Evolutionary conservation across 2,113 vertebrate species (phyloP).

Genomic region (Hippoglossus stenolepis): DNA sequence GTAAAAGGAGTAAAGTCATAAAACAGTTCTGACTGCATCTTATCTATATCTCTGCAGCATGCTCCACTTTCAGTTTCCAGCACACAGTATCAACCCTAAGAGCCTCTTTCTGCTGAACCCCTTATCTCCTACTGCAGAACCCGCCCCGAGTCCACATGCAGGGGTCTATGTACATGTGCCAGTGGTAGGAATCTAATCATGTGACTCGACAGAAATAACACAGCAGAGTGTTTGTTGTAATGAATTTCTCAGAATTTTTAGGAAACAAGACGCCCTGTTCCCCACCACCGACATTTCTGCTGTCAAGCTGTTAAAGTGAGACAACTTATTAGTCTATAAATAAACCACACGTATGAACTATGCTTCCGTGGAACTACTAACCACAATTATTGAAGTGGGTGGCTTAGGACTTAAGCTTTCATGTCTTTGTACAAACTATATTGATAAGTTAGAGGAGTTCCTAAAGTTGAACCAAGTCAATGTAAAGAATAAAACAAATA

Average conservation of each 20-base stretch:
- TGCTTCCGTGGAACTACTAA: too few relatives aligned
- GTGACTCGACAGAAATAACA: background rate
- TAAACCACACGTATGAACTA: background rate
- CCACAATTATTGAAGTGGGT: too few relatives aligned
- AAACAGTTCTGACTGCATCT: background rate
- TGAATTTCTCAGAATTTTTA: slow-evolving; percentile 3
- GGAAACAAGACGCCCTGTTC: background rate
- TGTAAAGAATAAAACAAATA: too few relatives aligned
- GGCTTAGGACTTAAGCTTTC: too few relatives aligned
- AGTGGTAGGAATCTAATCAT: background rate
- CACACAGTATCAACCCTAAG: background rate
- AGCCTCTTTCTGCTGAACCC: slow-evolving; percentile 47
- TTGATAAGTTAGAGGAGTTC: too few relatives aligned
- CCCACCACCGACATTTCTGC: background rate
- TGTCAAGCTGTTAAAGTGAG: background rate
- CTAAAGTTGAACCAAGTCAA: too few relatives aligned
- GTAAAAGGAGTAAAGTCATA: background rate
- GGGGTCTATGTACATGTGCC: background rate
- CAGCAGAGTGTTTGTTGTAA: too few relatives aligned
- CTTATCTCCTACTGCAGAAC: slow-evolving; percentile 67
- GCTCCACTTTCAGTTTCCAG: background rate
- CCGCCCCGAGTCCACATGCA: background rate
- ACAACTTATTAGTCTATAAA: background rate
- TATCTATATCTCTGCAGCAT: slow-evolving; percentile 49
- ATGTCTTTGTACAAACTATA: too few relatives aligned